A percentile compares a stretch with the other conserved stretches of the same genome.
Evolutionary conservation across 2,797 vertebrate species (phyloP).

Genomic region (Peromyscus nudipes): DNA sequence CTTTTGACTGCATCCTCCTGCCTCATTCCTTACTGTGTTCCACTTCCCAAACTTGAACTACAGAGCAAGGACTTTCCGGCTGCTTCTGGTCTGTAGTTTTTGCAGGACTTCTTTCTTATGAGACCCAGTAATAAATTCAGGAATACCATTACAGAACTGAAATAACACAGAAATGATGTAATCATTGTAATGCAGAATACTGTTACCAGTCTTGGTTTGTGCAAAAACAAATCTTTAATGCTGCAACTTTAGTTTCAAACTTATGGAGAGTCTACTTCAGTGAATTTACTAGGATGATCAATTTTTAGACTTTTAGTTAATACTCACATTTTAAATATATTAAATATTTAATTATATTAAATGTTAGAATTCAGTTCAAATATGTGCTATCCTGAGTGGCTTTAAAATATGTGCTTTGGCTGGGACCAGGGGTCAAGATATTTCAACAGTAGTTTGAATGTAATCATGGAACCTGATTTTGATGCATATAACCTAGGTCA

Average conservation of each 20-base stretch:
- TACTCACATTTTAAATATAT: conserved; percentile 21
- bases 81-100: neutral
- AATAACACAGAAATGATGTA: neutral
- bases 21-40: neutral
- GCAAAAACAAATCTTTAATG: neutral
- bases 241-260: neutral
- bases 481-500: neutral
- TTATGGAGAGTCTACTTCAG: neutral
- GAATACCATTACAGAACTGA: neutral
- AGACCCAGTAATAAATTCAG: neutral
- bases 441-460: neutral
- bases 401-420: neutral
- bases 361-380: conserved; percentile 19
- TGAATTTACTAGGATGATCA: neutral
- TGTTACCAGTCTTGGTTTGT: neutral
- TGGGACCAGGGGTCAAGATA: neutral
- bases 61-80: neutral
- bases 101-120: neutral
- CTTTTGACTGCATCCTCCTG: neutral
- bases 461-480: neutral
- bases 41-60: neutral
- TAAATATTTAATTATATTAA: neutral
- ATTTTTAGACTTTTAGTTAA: conserved; percentile 18
- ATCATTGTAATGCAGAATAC: neutral
- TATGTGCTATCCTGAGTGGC: neutral